phyloP scores from a whole-genome alignment of 2,797 vertebrate genomes.

The Nannoperca australis region DNA sequence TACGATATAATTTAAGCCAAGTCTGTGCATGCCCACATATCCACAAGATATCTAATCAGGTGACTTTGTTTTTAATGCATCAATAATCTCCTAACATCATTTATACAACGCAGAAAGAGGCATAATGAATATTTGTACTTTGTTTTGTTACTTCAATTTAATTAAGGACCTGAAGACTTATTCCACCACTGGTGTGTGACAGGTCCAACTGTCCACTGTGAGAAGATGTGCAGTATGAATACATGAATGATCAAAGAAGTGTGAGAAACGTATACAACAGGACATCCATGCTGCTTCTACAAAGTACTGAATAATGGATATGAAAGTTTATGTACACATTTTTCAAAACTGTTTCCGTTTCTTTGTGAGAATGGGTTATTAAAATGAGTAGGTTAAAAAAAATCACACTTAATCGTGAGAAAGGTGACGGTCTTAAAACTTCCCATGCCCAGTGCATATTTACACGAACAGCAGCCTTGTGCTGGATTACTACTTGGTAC shows the following conservation, averaged over 20 bases:
- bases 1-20: background rate
- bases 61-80: background rate
- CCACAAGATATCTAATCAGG: background rate
- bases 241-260: too few relatives aligned
- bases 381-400: background rate
- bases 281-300: background rate
- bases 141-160: background rate
- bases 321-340: background rate
- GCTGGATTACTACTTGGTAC: slow-evolving; percentile 4
- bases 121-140: background rate
- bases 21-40: background rate
- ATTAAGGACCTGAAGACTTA: background rate
- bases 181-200: background rate
- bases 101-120: background rate
- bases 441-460: background rate
- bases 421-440: background rate
- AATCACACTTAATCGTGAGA: background rate
- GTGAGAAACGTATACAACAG: background rate
- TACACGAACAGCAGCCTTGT: background rate
- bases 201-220: background rate
- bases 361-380: background rate
- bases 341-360: background rate
- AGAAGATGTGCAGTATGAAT: background rate
- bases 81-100: background rate
- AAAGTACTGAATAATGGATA: background rate